A percentile compares a stretch with the other conserved stretches of the same genome.
phyloP scores from a whole-genome alignment of 2,888 invertebrate species.

The Smittia sp. region DNA sequence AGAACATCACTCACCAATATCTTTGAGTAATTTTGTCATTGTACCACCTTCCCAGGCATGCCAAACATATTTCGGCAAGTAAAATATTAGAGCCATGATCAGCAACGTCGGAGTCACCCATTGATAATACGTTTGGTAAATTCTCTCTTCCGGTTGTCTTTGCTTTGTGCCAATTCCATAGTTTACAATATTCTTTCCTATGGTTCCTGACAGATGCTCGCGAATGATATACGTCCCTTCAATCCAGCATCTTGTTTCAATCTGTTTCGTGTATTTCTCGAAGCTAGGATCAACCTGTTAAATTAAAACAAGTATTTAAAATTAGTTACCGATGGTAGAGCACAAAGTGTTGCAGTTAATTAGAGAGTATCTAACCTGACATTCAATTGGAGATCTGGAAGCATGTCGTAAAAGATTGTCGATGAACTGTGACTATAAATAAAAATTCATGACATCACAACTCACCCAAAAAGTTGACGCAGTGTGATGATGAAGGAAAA shows the following conservation, averaged over 20 bases:
- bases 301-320: too few relatives aligned
- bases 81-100: neutral
- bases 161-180: neutral
- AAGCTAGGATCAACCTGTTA: neutral
- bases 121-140: constrained; percentile 18
- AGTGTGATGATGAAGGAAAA: neutral
- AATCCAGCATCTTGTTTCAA: constrained; percentile 11
- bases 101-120: constrained; percentile 16
- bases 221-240: constrained; percentile 3
- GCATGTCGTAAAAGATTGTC: too few relatives aligned
- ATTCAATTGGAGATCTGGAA: neutral
- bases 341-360: too few relatives aligned
- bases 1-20: neutral
- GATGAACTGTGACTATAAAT: neutral
- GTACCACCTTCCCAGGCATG: neutral
- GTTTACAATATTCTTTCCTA: constrained; percentile 21
- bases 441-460: neutral
- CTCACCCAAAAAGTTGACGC: neutral
- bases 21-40: constrained; percentile 3
- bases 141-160: neutral
- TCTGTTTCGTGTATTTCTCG: neutral
- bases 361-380: too few relatives aligned
- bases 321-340: too few relatives aligned
- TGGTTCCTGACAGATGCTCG: neutral
- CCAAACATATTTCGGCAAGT: neutral